Evolutionary conservation across 2,888 invertebrate species (phyloP).

Genomic region (Tortrix viridana): DNA sequence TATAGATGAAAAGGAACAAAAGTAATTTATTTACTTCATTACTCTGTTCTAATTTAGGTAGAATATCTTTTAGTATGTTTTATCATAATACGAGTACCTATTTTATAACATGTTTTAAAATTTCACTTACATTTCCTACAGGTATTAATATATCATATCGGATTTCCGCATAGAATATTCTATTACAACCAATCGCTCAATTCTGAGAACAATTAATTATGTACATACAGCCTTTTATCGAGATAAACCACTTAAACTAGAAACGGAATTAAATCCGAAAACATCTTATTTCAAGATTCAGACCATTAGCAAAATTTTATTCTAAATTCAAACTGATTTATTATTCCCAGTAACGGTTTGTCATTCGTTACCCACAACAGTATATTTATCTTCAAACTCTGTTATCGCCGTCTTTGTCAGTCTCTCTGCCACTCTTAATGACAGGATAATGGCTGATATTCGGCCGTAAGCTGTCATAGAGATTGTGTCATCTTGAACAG

Average conservation of each 20-base stretch:
- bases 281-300: slow-evolving; percentile 2
- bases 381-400: slow-evolving; percentile 24
- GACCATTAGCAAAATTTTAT: slow-evolving; percentile 5
- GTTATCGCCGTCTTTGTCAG: slow-evolving; percentile 26
- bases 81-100: no score
- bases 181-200: no score
- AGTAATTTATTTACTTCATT: no score
- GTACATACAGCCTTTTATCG: no score
- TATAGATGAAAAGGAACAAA: no score
- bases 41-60: no score
- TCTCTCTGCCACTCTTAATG: slow-evolving; percentile 44
- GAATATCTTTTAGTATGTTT: no score
- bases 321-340: slow-evolving; percentile 13
- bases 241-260: not conserved
- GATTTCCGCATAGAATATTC: no score
- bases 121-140: no score
- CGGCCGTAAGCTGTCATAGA: slow-evolving; percentile 45
- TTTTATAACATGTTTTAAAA: no score
- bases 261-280: not conserved
- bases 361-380: slow-evolving; percentile 20
- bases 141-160: no score
- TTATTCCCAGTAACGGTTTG: slow-evolving; percentile 8
- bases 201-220: no score
- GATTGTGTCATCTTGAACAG: slow-evolving; percentile 42
- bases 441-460: slow-evolving; percentile 49